Conservation (phyloP, 1,140 invertebrate genomes). For the Matsumurasca onukii region DNA sequence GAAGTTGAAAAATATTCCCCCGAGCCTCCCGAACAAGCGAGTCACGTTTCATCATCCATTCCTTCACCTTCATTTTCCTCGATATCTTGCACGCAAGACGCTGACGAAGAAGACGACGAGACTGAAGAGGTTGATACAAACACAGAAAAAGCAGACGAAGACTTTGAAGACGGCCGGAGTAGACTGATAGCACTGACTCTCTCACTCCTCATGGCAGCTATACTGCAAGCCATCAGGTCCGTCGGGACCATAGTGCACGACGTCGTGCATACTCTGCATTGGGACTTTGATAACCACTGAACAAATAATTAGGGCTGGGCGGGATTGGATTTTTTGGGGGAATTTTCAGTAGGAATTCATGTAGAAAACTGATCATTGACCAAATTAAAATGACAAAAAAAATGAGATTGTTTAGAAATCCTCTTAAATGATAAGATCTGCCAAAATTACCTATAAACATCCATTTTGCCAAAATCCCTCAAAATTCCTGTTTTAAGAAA, state of each 20-base stretch:
- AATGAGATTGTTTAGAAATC: too few relatives aligned
- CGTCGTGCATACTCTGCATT: constrained; percentile 33
- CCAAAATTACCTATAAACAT: too few relatives aligned
- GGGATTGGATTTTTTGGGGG: too few relatives aligned
- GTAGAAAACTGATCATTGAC: too few relatives aligned
- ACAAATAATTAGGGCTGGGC: too few relatives aligned
- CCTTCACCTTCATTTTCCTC: neutral
- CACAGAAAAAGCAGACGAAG: constrained; percentile 42
- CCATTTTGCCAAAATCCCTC: too few relatives aligned
- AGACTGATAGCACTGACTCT: constrained; percentile 52
- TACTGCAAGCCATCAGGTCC: constrained; percentile 33
- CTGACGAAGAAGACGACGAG: neutral
- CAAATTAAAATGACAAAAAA: too few relatives aligned
- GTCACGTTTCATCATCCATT: constrained; percentile 5
- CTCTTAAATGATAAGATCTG: too few relatives aligned
- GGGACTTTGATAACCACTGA: constrained; percentile 34
- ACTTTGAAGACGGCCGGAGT: constrained; percentile 43
- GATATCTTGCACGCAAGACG: neutral
- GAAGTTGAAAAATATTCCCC: constrained; percentile 4
- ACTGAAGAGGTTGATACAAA: neutral
- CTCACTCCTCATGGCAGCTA: constrained; percentile 50
- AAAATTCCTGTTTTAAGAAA: too few relatives aligned
- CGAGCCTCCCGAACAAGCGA: neutral
- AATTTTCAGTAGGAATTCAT: too few relatives aligned
- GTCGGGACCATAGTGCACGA: constrained; percentile 32